Base-by-base conservation (phyloP, 2,113 vertebrate genomes). In the Taurulus bubalis region DNA sequence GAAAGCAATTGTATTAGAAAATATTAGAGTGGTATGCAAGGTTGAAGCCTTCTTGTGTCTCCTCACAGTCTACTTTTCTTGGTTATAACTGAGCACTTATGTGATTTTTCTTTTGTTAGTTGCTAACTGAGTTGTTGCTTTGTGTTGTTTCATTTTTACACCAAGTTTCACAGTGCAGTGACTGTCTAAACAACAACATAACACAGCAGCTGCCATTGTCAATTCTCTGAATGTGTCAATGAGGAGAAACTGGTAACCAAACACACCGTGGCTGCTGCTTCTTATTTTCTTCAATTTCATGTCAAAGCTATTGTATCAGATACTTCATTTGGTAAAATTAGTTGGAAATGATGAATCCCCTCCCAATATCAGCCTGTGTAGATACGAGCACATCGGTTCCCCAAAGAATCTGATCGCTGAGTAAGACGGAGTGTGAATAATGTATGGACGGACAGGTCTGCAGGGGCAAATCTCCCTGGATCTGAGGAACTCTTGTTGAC, bases 401-500 rank as follows among this genome's bases (percentile, higher is more conserved):
- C 47, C 22, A 45, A 59, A 72, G 64, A 63, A 74, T 68, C 28
- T 68, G 36, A 74, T 26, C 7, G 8, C 55, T 75, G 32, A 65
- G 51, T 38, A 22, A 82, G 42, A 70, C 32, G 15, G n/a, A 32
- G 12, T 58, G 26, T 72, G 15, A 24, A 24, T 42, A 2, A 28
- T 84, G 53, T 80, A 85, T 49, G 45, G 71, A 55, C 34, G 58
- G 22, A 67, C 22, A 28, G 24, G 58, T 78, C 62, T 38, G 56
- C 42, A 32, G 40, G 30, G 77, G 4, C 24, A 62, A 30, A 8
- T 32, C 65, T 69, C 51, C 2, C 8, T 58, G n/a, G 49, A 55
- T 60, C 75, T 74, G 49, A 83, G 47, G 40, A 73, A 53, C 34
- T 83, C 6, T 45, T 26, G 28, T 62, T 30, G 10, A 20, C 65